Evolutionary conservation across 2,888 invertebrate species (phyloP).

Genomic region (Chironomus riparius): DNA sequence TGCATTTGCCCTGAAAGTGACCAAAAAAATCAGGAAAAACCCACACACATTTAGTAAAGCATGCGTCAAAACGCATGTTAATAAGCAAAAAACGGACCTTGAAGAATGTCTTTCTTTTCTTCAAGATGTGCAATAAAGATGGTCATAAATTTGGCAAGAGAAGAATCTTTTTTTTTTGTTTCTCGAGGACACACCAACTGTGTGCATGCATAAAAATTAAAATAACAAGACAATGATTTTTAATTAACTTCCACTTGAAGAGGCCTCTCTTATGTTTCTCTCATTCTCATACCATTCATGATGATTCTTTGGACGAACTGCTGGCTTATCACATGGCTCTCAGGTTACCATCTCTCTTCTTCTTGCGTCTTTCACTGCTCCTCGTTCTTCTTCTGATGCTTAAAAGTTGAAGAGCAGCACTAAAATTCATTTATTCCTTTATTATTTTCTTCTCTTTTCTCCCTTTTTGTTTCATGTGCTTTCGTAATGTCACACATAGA

Average conservation of each 20-base stretch:
- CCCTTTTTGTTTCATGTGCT: not conserved
- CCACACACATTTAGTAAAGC: too few relatives aligned
- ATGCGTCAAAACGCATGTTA: too few relatives aligned
- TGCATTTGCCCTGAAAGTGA: too few relatives aligned
- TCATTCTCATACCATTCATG: not conserved
- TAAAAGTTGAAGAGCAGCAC: not conserved
- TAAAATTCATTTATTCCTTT: not conserved
- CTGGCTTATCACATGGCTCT: slow-evolving; percentile 8
- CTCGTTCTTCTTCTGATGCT: not conserved
- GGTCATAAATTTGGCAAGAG: not conserved
- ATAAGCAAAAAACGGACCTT: not conserved
- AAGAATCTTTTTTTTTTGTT: too few relatives aligned
- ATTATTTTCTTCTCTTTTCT: not conserved
- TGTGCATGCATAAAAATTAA: not conserved
- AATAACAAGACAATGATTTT: slow-evolving; percentile 5
- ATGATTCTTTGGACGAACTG: not conserved
- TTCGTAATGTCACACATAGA: not conserved
- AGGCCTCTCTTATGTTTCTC: not conserved
- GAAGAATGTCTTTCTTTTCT: not conserved
- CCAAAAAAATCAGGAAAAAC: too few relatives aligned
- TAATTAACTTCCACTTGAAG: slow-evolving; percentile 10
- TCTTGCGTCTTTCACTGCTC: not conserved
- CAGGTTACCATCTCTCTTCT: not conserved
- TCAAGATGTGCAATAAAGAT: not conserved
- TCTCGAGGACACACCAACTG: slow-evolving; percentile 1